Base-by-base conservation (phyloP, 1,140 invertebrate species). In the Andricus grossulariae region DNA sequence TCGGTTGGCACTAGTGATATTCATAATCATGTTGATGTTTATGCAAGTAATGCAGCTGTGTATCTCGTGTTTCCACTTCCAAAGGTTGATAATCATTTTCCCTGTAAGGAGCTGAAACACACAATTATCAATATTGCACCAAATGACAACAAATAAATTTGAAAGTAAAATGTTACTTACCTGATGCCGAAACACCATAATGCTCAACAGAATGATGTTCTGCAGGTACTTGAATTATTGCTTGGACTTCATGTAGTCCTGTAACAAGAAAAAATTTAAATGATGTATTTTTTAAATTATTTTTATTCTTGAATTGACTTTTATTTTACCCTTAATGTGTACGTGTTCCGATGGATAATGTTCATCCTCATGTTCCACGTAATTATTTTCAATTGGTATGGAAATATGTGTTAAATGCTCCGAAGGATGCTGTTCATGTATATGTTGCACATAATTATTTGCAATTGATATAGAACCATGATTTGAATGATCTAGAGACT, bases 11-110 rank as follows among this genome's bases (percentile, higher is more conserved):
- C 54, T 85, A 83, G 45, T 85, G 79, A 66, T 85, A 85, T 25
- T 83, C 81, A 49, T 76, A 71, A 52, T 85, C 78, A 21, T 83
- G 79, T 60, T 85, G 80, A 81, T 82, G 77, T 4, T 83, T 75
- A 45, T 81, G 75, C 13, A 57, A 57, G 32, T 81, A 80, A 77
- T 81, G 76, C 45, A 78, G 73, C 50, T 82, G 76, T 72, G 71
- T 21, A 60, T 82, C 72, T 49, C 60, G 57, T 81, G 72, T 76
- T 57, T 83, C 74, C 72, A 80, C 19, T 82, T 72, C 71, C 57
- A 77, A 15, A 11, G 83, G 79, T 74, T 77, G 76, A 19, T 73
- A n/a, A 70, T 82, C 73, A 13, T 85, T 72, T 8, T 82, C 75
- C 51, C 75, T 77, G 50, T 83, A 82, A 8, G 82, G 79, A 80